Base-by-base conservation (phyloP, 2,113 vertebrate genomes). In the Pipa parva region DNA sequence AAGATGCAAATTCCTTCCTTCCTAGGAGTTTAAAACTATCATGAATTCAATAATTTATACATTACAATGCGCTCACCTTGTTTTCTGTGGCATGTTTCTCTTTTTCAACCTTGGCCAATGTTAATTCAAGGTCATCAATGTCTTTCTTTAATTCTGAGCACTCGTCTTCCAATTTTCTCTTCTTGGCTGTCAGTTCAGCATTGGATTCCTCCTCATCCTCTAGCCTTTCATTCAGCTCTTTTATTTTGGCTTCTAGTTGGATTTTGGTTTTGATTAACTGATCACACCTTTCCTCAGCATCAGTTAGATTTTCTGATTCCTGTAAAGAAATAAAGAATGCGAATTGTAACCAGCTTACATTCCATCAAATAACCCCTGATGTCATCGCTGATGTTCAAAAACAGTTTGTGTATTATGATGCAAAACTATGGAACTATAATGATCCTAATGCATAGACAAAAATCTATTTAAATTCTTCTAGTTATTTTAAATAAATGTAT, bases 21-120 rank as follows among this genome's bases (percentile, higher is more conserved):
- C n/a, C n/a, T n/a, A n/a, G n/a, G n/a, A n/a, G n/a, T n/a, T n/a
- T n/a, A n/a, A 18, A 59, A 22, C 20, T 2, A 22, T 33, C 3
- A 8, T 28, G 7, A 7, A 10, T 15, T 3, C 17, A 13, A 46
- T 39, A 25, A 25, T 60, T 11, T 20, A 17, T 17, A 39, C 5
- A 20, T 33, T 15, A 21, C n/a, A n/a, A n/a, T n/a, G n/a, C n/a
- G n/a, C 61, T 63, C 31, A 88, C 89, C 82, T 92, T 93, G 49
- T 93, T 92, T 54, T 92, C 90, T 0, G 87, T 90, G 66, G 88
- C 73, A 46, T 79, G 76, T 50, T 82, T 85, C 67, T 82, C 72
- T 33, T 82, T 82, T 63, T 86, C 24, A 0, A 28, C 79, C 79
- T 82, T 83, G 45, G 60, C 74, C 63, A 79, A 63, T 0, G 45